Conservation (phyloP, 2,113 vertebrate species). For the Oxyura jamaicensis region DNA sequence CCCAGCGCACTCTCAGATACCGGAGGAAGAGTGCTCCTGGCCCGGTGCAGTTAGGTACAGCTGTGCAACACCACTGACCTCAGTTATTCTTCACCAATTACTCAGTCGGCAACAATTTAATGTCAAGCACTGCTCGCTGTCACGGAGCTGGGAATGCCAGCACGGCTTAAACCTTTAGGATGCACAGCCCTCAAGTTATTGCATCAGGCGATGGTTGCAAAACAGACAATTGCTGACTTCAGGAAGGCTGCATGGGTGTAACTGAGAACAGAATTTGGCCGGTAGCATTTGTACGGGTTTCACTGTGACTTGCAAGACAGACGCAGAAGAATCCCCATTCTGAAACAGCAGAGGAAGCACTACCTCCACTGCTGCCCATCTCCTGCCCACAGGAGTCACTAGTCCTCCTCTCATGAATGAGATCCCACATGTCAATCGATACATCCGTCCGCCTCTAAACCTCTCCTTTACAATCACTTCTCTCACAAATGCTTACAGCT, state of each 20-base stretch:
- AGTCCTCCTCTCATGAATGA: neutral
- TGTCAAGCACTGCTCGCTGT: rapidly evolving
- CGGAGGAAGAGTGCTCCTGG: rapidly evolving
- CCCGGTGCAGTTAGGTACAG: neutral
- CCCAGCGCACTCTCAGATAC: neutral
- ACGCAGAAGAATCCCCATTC: slow-evolving; percentile 14
- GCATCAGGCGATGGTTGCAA: slow-evolving; percentile 60
- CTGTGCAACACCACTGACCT: neutral
- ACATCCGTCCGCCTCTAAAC: neutral
- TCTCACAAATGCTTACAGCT: neutral
- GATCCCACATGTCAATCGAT: neutral
- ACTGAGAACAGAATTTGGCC: slow-evolving; percentile 53
- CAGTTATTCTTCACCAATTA: slow-evolving; percentile 10
- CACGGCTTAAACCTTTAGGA: neutral
- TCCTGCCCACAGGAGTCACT: neutral
- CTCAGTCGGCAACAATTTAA: neutral
- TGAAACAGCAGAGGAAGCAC: slow-evolving; percentile 10
- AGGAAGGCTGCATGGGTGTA: slow-evolving; percentile 57
- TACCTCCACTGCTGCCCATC: slow-evolving; percentile 4
- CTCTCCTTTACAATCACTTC: neutral
- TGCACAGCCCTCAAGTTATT: neutral
- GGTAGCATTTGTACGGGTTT: neutral
- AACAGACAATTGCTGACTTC: slow-evolving; percentile 62
- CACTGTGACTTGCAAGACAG: neutral
- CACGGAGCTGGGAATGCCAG: neutral